Conservation (phyloP, 2,888 invertebrate genomes). For the Epistrophella euchroma region DNA sequence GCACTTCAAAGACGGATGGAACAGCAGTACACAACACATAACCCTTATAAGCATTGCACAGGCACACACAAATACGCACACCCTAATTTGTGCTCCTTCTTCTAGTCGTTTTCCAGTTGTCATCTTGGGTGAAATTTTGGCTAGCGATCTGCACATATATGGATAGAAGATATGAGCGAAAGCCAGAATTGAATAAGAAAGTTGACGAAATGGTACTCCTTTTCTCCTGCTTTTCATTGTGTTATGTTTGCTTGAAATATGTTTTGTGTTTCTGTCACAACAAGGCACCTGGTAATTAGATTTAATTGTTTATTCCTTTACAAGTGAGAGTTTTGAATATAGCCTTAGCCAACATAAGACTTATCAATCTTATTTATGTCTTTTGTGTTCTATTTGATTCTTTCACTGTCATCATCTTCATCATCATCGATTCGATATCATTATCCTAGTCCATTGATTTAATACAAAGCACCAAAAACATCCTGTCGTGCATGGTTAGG, state of each 20-base stretch:
- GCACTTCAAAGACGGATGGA: constrained; percentile 29
- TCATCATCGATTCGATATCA: background rate
- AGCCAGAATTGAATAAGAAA: background rate
- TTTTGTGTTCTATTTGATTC: background rate
- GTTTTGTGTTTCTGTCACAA: constrained; percentile 32
- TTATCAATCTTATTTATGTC: background rate
- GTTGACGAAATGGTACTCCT: background rate
- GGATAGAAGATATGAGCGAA: background rate
- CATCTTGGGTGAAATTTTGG: constrained; percentile 19
- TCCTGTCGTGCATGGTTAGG: background rate
- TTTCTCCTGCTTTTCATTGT: background rate
- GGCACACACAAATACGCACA: background rate
- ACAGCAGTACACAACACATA: constrained; percentile 14
- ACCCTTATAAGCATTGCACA: background rate
- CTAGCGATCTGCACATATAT: background rate
- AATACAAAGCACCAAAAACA: background rate
- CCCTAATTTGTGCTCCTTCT: constrained; percentile 39
- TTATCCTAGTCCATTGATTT: constrained; percentile 3
- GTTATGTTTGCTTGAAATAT: background rate
- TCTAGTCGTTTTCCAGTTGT: background rate
- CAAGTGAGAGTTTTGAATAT: background rate
- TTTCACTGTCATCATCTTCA: constrained; percentile 24
- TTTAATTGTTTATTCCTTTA: constrained; percentile 44
- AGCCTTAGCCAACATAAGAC: background rate
- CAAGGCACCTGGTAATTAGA: constrained; percentile 12